Evolutionary conservation across 1,140 invertebrate species (phyloP), one percentile per base, ranked within the genome.

Genomic region (Hycleus cichorii): DNA sequence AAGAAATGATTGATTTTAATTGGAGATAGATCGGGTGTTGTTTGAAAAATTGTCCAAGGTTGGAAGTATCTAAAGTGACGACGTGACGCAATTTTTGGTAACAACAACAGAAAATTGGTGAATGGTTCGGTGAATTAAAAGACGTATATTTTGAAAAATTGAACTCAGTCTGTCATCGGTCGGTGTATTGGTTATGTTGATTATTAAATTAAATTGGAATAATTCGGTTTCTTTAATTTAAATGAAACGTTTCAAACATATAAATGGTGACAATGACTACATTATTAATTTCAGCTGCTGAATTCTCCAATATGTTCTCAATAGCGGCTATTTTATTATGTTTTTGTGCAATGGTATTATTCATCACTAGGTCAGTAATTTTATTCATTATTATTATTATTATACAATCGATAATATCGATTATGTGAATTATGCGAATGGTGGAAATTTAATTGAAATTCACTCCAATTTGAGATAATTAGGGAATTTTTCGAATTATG

Each of bases 261-360:
- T 32, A 32, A 32, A 68, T 65, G 44, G 63, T 69, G 57, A 72
- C 67, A 63, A 79, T 82, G 77, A 81, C 80, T 65, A 78, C 80
- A 57, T 81, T 81, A 73, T 72, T 83, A 54, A 78, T 83, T 56
- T 82, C 81, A 47, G 80, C 81, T 39, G 80, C 80, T 38, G 81
- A 83, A 69, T 73, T 82, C 47, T 81, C 81, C 57, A 82, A 80
- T 68, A 79, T 83, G 64, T 78, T 82, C 67, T 81, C 81, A 39
- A 79, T 81, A 39, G 69, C 82, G 49, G 80, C 78, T 12, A 78
- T 82, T 24, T 68, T 82, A 25, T 75, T 83, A 70, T 81, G 80
- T 72, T 82, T 83, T 68, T 81, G 79, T 68, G 79, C 76, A 24
- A 80, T 83, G 72, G 75, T 82, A 39, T 65, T 83, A 42, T 81